Conservation (phyloP, 2,888 invertebrate genomes). For the Oscheius sp. region DNA sequence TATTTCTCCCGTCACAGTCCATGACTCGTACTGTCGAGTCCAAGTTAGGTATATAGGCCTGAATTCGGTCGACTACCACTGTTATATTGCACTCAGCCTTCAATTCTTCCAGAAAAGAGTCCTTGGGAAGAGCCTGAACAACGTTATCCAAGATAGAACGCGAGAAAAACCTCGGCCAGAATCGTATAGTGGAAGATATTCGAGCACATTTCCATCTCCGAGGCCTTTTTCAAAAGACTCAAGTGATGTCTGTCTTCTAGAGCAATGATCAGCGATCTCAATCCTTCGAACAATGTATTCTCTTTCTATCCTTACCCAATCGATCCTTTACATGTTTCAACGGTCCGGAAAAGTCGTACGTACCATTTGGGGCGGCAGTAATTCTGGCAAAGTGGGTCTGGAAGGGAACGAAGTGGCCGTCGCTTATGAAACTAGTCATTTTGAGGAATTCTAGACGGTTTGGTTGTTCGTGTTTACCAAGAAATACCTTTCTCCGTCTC, state of each 20-base stretch:
- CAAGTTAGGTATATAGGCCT: neutral
- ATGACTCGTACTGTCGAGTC: neutral
- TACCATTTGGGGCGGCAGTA: neutral
- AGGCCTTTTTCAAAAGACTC: neutral
- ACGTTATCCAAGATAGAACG: neutral
- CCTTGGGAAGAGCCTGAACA: neutral
- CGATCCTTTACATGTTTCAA: slow-evolving; percentile 28
- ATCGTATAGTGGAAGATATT: slow-evolving; percentile 30
- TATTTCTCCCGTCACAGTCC: neutral
- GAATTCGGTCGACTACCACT: slow-evolving; percentile 5
- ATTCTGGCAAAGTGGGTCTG: slow-evolving; percentile 24
- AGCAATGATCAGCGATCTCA: slow-evolving; percentile 12
- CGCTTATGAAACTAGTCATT: slow-evolving; percentile 20
- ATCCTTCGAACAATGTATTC: neutral
- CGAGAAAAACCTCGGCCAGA: neutral
- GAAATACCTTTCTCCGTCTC: slow-evolving; percentile 26
- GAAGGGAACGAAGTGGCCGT: slow-evolving; percentile 26
- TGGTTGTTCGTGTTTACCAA: neutral
- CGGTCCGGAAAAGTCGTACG: neutral
- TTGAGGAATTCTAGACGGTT: slow-evolving; percentile 25
- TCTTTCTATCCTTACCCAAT: slow-evolving; percentile 2
- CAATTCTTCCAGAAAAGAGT: slow-evolving; percentile 3
- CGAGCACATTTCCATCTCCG: slow-evolving; percentile 15
- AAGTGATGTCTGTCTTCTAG: slow-evolving; percentile 2
- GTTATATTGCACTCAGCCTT: slow-evolving; percentile 27